Evolutionary conservation across 2,113 vertebrate genomes (phyloP), one percentile per base, ranked within the genome.

Genomic region (Cavia porcellus): DNA sequence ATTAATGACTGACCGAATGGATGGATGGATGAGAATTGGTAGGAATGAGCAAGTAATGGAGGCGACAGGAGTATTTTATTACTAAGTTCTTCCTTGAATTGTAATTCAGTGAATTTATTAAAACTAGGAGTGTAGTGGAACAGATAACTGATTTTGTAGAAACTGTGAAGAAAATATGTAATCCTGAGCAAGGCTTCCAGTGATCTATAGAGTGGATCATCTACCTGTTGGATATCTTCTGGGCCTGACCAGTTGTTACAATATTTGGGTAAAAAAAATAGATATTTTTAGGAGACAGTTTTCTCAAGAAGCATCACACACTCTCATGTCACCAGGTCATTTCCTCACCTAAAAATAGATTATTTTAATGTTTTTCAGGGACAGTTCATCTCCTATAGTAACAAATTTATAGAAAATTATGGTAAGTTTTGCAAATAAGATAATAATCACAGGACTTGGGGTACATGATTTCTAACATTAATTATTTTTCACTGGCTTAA

Each of bases 371-470:
- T 89, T 96, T 95, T 77, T n/a, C 9, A 38, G 17, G 47, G n/a
- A 94, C n/a, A 91, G 42, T 81, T 91, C 30, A 88, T 12, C 81
- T 94, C 38, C 30, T 92, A 66, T 45, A 80, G 25, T 94, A 92
- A 92, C 94, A 83, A 96, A 89, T 97, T 97, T 95, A 64, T 86
- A 91, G 89, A 86, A 96, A 77, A 90, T 89, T 66, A 92, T 90
- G 74, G 88, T 97, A 79, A 96, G 42, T 83, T 92, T 90, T 95
- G 94, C 85, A 90, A 95, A 96, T 94, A 74, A 83, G 80, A 79
- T 94, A 52, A 92, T 89, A 95, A 95, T 91, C 82, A 86, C 45
- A 75, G 80, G 72, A 84, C 93, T 96, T 61, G 45, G 47, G 74
- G 42, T 94, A 93, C 91, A 82, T 92, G 82, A 94, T 96, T 97